phyloP scores from a whole-genome alignment of 2,797 vertebrate genomes.

The Eulemur mongoz region DNA sequence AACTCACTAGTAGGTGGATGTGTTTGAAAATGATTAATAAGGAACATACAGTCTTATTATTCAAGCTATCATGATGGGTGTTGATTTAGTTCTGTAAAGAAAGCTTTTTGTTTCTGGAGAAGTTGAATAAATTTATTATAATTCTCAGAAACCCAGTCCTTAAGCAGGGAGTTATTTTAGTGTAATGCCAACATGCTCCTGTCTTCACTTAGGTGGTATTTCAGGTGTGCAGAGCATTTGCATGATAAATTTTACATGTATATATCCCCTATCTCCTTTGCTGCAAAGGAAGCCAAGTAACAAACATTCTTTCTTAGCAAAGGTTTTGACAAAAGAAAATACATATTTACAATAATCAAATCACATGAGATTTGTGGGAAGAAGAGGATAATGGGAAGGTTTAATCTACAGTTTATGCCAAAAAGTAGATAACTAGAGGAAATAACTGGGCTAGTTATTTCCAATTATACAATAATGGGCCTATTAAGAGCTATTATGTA shows the following conservation, averaged over 20 bases:
- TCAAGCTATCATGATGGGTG: conserved; percentile 45
- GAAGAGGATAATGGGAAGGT: not conserved
- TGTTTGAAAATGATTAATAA: conserved; percentile 72
- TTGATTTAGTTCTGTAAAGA: conserved; percentile 63
- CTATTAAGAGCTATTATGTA: not conserved
- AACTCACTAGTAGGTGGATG: conserved; percentile 41
- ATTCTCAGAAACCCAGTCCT: conserved; percentile 29
- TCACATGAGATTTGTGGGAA: not conserved
- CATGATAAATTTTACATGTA: conserved; percentile 20
- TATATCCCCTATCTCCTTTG: not conserved
- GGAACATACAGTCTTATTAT: conserved; percentile 27
- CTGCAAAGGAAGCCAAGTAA: conserved; percentile 49
- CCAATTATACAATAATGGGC: not conserved
- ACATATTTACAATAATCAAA: conserved; percentile 38
- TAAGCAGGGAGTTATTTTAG: conserved; percentile 44
- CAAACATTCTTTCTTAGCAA: conserved; percentile 40
- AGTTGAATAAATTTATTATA: conserved; percentile 50
- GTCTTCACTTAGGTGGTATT: conserved; percentile 42
- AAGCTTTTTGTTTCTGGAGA: conserved; percentile 47
- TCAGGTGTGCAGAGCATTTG: conserved; percentile 30
- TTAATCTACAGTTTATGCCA: not conserved
- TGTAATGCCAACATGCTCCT: not conserved
- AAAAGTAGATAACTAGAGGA: not conserved
- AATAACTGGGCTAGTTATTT: conserved; percentile 26
- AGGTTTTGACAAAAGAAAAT: conserved; percentile 10